Conservation (phyloP, 2,797 vertebrate genomes). For the Coccyzus lansbergi region DNA sequence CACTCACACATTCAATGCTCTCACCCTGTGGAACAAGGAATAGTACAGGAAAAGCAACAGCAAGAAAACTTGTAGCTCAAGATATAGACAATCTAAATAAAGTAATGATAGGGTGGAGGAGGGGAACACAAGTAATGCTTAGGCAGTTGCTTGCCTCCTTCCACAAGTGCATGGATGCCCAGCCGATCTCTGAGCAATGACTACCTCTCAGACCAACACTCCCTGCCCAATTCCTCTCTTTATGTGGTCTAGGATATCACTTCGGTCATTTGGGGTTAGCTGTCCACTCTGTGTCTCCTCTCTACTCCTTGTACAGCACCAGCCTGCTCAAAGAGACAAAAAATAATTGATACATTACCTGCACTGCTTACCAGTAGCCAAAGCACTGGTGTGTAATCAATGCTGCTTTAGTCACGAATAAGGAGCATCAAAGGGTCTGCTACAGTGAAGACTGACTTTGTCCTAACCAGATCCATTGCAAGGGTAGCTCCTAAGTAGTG, state of each 20-base stretch:
- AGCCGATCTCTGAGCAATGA: not conserved
- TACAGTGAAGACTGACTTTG: not conserved
- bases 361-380: not conserved
- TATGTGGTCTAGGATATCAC: not conserved
- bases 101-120: not conserved
- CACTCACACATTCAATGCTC: accelerated
- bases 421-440: accelerated
- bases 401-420: not conserved
- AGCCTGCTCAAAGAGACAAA: accelerated
- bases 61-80: not conserved
- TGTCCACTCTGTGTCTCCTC: not conserved
- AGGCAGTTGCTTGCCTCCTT: not conserved
- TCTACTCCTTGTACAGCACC: not conserved
- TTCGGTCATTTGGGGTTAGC: not conserved
- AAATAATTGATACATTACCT: not conserved
- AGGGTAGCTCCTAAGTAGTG: not conserved
- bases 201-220: not conserved
- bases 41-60: not conserved
- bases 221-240: not conserved
- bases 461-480: not conserved
- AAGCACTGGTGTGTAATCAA: not conserved
- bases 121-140: not conserved
- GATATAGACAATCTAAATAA: not conserved
- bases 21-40: not conserved
- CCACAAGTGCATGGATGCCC: not conserved